A percentile compares a stretch with the other conserved stretches of the same genome.
Evolutionary conservation across 2,797 vertebrate species (phyloP).

Genomic region (Lateolabrax maculatus): DNA sequence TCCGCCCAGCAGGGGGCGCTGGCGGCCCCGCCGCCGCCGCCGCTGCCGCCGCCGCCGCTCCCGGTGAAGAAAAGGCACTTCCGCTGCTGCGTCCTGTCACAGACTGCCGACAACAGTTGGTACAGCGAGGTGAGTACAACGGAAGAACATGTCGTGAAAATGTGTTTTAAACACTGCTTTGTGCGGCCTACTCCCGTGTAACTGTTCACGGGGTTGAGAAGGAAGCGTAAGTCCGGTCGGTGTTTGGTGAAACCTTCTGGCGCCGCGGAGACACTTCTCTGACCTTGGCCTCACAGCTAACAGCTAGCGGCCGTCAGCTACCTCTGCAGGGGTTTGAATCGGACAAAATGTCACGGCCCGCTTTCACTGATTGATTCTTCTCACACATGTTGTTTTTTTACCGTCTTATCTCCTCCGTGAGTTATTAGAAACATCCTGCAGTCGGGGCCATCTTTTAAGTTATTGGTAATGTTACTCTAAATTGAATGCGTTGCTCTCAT

Average conservation of each 20-base stretch:
- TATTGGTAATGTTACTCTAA: too few species aligned
- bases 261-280: constrained; percentile 37
- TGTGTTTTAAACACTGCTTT: fast-evolving
- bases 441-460: background rate
- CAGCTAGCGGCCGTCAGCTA: constrained; percentile 43
- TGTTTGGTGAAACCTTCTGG: background rate
- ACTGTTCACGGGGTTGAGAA: fast-evolving
- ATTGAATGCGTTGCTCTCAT: too few species aligned
- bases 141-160: background rate
- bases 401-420: fast-evolving
- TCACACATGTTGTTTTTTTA: background rate
- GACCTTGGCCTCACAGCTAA: constrained; percentile 81
- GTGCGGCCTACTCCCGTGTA: fast-evolving
- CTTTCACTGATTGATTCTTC: constrained; percentile 1
- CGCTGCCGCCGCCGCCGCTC: fast-evolving
- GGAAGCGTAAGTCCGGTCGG: fast-evolving
- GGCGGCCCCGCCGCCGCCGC: background rate
- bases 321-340: constrained; percentile 9
- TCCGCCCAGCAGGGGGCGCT: constrained; percentile 53
- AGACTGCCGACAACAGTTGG: constrained; percentile 4
- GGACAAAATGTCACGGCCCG: constrained; percentile 39
- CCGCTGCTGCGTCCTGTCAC: constrained; percentile 54
- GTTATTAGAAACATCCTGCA: background rate
- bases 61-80: constrained; percentile 52
- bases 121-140: constrained; percentile 69